Base-by-base conservation (phyloP, 1,140 invertebrate species). In the Tetranychus urticae region DNA sequence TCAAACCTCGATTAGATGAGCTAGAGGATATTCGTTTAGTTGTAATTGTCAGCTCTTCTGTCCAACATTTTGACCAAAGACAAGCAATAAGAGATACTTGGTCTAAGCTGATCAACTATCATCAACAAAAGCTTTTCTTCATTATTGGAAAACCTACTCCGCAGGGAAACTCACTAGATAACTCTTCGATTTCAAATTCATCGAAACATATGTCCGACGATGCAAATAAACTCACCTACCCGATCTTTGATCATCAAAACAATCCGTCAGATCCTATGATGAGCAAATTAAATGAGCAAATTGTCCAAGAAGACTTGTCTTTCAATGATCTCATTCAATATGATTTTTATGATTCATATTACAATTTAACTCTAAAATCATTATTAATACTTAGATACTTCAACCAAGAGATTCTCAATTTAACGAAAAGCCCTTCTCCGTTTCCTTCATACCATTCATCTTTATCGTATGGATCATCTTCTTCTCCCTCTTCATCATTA, bases 341-440 rank as follows among this genome's bases (percentile, higher is more conserved):
- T 12, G 77, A 86, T 69, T 92, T 90, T 68, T 54, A 68, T 35
- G 88, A 94, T 69, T 73, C 75, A 36, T 93, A 93, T 71, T 92
- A 80, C 68, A 93, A 93, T 69, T 92, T 91, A 69, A 93, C 89
- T 0, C 80, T 88, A n/a, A 93, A 93, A 76, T 88, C 86, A 0
- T 85, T 92, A 5, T 52, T 63, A 58, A 56, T 56, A 23, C 39
- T 65, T 13, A 58, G 62, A 42, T 65, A 36, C 35, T 56, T 56
- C 34, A 59, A 59, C 33, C 31, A 59, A 59, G n/a, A 45, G 12
- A 59, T 59, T 45, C 39, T 59, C 23, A 59, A 46, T n/a, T 35
- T 59, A 14, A 45, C 6, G 1, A 59, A 42, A 6, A 46, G 34
- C 13, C 33, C 61, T 47, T 57, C 60, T 33, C 48, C 14, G 6